phyloP scores from a whole-genome alignment of 2,888 invertebrate species.

The Yponomeuta plumbellus region DNA sequence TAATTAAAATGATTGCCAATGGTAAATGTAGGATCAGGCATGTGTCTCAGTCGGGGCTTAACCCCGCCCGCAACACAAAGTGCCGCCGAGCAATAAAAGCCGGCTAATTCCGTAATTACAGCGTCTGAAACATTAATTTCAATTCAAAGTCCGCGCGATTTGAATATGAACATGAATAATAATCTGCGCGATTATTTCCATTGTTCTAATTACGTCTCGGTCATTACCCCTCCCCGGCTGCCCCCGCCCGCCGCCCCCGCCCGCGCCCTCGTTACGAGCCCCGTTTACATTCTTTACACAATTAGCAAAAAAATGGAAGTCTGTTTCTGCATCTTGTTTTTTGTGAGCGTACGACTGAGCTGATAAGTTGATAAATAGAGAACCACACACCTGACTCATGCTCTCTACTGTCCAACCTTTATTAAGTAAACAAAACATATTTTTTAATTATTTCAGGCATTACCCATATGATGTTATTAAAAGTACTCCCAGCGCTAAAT shows the following conservation, averaged over 20 bases:
- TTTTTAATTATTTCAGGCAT: too few species aligned
- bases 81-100: not conserved
- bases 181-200: slow-evolving; percentile 12
- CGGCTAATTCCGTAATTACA: slow-evolving; percentile 1
- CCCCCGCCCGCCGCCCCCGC: not conserved
- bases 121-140: slow-evolving; percentile 9
- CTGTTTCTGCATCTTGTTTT: not conserved
- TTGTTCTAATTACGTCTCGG: slow-evolving; percentile 10
- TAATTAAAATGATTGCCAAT: not conserved
- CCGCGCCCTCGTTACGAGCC: not conserved
- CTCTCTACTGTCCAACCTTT: not conserved
- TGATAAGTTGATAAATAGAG: too few species aligned
- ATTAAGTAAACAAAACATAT: too few species aligned
- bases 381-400: not conserved
- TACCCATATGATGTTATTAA: too few species aligned
- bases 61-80: not conserved
- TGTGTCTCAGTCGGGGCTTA: not conserved
- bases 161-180: slow-evolving; percentile 10
- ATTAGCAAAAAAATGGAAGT: not conserved
- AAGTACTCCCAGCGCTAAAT: too few species aligned
- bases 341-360: too few species aligned
- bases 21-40: not conserved
- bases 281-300: not conserved
- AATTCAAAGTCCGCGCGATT: slow-evolving; percentile 6
- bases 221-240: not conserved